Percentiles rank a stretch among this genome's conserved stretches.
These are phyloP conservation scores for Tineola bisselliella DNA, from an alignment of 2,888 invertebrate genomes.

Conservation along the genomic window DNA sequence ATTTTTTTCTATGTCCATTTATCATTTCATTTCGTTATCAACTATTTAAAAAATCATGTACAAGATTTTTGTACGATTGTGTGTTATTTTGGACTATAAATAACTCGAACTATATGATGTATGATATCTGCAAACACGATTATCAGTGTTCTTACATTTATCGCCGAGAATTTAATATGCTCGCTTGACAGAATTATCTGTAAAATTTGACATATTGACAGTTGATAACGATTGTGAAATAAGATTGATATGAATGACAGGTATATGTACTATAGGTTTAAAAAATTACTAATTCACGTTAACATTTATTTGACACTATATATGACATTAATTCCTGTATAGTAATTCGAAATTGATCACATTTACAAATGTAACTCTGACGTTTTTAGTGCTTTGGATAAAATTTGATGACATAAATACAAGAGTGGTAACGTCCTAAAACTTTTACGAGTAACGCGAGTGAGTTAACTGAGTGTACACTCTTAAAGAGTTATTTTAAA, in stretches of 20 bases:
- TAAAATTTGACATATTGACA: slow-evolving; percentile 38
- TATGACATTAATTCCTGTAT: background rate
- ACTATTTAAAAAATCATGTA: background rate
- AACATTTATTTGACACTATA: background rate
- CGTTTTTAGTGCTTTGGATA: too few relatives aligned
- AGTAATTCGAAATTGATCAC: background rate
- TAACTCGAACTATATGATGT: background rate
- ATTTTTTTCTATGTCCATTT: too few relatives aligned
- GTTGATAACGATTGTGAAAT: slow-evolving; percentile 24
- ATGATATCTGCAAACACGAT: background rate
- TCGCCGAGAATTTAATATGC: slow-evolving; percentile 9
- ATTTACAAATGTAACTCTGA: too few relatives aligned
- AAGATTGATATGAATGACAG: slow-evolving; percentile 31
- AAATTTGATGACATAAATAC: too few relatives aligned
- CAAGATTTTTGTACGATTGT: background rate
- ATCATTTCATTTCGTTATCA: slow-evolving; percentile 13
- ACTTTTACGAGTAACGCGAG: too few relatives aligned
- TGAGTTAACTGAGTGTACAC: too few relatives aligned
- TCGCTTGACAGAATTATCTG: slow-evolving; percentile 5
- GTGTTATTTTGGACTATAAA: background rate
- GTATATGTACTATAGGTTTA: slow-evolving; percentile 20
- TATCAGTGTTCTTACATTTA: slow-evolving; percentile 5
- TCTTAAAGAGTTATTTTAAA: too few relatives aligned
- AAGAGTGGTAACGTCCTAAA: too few relatives aligned
- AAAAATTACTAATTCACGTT: background rate